Conservation (phyloP, 1,140 invertebrate species). For the Spodoptera frugiperda region DNA sequence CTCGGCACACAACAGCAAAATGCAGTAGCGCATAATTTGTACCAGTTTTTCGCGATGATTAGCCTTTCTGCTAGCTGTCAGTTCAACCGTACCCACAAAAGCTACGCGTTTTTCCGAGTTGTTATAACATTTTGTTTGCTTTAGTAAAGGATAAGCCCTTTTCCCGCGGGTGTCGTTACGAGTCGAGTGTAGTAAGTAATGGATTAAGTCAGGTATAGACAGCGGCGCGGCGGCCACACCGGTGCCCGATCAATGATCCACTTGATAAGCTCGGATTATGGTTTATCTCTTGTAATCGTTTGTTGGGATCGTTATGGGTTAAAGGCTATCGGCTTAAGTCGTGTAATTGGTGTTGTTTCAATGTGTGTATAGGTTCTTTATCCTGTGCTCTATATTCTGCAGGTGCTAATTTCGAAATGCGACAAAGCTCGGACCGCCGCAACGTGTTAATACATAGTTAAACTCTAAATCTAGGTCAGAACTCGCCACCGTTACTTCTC, state of each 20-base stretch:
- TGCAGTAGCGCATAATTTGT: not conserved
- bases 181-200: constrained; percentile 24
- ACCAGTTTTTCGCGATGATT: not conserved
- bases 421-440: not conserved
- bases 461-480: constrained; percentile 10
- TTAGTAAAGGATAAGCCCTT: constrained; percentile 14
- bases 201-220: constrained; percentile 32
- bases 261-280: constrained; percentile 34
- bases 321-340: constrained; percentile 3
- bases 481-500: not conserved
- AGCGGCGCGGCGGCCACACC: not conserved
- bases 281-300: constrained; percentile 38
- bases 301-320: constrained; percentile 2
- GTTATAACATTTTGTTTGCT: constrained; percentile 1
- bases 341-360: not conserved
- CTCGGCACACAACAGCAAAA: too few species aligned
- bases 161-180: constrained; percentile 22
- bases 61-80: not conserved
- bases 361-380: too few species aligned
- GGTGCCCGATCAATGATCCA: constrained; percentile 27
- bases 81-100: not conserved
- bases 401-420: not conserved
- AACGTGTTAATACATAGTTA: constrained; percentile 23
- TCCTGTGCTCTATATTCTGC: too few species aligned
- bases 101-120: not conserved